Evolutionary conservation across 1,140 invertebrate species (phyloP).

Genomic region (Caenorhabditis briggsae): DNA sequence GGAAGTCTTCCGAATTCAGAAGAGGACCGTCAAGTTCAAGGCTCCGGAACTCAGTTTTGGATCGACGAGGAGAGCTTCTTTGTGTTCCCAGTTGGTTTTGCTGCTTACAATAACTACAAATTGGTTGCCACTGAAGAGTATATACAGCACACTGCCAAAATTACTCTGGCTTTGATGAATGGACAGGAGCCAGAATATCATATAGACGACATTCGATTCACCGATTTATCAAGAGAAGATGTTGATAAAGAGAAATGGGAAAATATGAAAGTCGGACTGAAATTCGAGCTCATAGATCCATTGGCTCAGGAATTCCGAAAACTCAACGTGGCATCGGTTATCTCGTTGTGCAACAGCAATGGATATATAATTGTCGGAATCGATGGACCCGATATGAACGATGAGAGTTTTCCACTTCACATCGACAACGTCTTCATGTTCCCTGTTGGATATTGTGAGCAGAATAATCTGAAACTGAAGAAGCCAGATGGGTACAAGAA

Average conservation of each 20-base stretch:
- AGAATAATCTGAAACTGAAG: background rate
- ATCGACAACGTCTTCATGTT: slow-evolving; percentile 26
- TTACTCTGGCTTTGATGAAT: slow-evolving; percentile 48
- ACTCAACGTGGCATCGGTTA: slow-evolving; percentile 66
- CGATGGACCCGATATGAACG: slow-evolving; percentile 68
- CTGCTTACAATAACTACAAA: slow-evolving; percentile 60
- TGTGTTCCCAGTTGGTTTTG: slow-evolving; percentile 70
- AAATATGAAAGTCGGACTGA: slow-evolving; percentile 60
- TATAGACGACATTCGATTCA: slow-evolving; percentile 12
- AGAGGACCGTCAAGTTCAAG: slow-evolving; percentile 52
- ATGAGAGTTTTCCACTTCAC: slow-evolving; percentile 63
- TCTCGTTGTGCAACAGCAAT: slow-evolving; percentile 60
- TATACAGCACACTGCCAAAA: slow-evolving; percentile 58
- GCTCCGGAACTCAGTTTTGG: slow-evolving; percentile 44
- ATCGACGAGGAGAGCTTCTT: slow-evolving; percentile 66
- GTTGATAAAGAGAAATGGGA: background rate
- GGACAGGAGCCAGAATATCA: slow-evolving; percentile 28
- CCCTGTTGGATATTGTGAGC: slow-evolving; percentile 46
- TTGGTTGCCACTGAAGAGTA: slow-evolving; percentile 63
- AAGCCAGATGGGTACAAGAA: background rate
- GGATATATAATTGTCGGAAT: slow-evolving; percentile 71
- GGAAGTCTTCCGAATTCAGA: slow-evolving; percentile 9
- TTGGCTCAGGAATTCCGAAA: slow-evolving; percentile 62
- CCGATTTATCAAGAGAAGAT: slow-evolving; percentile 26
- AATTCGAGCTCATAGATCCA: slow-evolving; percentile 71